Evolutionary conservation across 1,140 invertebrate species (phyloP).

Genomic region (Halictus rubicundus): DNA sequence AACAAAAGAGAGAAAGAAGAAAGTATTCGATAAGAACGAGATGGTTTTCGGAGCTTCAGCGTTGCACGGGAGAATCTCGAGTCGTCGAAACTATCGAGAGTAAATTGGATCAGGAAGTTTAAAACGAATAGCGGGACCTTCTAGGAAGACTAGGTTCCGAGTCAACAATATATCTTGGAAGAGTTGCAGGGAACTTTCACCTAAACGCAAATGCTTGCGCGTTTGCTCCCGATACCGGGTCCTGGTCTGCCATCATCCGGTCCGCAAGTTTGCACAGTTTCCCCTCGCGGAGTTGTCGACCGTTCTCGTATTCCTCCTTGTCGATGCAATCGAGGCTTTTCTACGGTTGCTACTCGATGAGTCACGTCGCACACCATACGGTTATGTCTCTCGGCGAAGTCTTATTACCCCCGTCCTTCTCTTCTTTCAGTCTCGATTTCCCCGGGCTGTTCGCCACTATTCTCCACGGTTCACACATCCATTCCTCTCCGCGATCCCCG

Average conservation of each 20-base stretch:
- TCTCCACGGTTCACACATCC: background rate
- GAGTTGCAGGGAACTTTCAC: conserved; percentile 16
- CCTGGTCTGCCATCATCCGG: conserved; percentile 16
- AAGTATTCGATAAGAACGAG: too few species aligned
- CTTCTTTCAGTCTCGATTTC: conserved; percentile 1
- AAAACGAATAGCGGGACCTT: background rate
- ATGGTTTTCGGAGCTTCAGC: too few species aligned
- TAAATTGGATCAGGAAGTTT: conserved; percentile 17
- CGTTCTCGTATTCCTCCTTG: conserved; percentile 27
- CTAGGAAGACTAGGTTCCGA: background rate
- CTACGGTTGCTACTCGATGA: conserved; percentile 60
- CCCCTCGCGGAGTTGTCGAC: conserved; percentile 7
- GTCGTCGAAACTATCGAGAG: background rate
- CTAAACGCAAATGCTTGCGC: conserved; percentile 17
- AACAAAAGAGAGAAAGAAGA: too few species aligned
- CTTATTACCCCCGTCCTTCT: conserved; percentile 31
- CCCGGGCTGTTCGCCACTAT: background rate
- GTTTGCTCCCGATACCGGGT: conserved; percentile 23
- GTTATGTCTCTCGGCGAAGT: conserved; percentile 40
- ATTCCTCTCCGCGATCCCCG: too few species aligned
- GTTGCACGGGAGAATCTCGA: background rate
- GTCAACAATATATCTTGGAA: background rate
- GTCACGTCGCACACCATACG: conserved; percentile 47
- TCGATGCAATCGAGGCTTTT: conserved; percentile 60
- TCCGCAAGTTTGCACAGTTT: conserved; percentile 33